phyloP scores from a whole-genome alignment of 1,140 invertebrate genomes.

The Hylaeus volcanicus region DNA sequence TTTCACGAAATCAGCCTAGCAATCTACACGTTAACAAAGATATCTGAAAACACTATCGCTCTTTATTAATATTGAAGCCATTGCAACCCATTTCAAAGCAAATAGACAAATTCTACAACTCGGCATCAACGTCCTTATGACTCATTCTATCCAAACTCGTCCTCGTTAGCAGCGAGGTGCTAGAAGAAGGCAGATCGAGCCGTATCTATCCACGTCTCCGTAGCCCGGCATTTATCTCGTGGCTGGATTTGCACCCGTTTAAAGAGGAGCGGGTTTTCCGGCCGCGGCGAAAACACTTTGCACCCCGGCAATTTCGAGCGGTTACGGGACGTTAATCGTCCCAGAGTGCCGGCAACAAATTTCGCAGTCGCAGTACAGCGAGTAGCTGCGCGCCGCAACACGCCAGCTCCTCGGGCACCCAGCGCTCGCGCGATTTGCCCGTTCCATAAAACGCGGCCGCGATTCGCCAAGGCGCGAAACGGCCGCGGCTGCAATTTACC shows the following conservation, averaged over 20 bases:
- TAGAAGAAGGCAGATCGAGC: neutral
- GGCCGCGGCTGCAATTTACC: constrained; percentile 46
- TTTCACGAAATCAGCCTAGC: too few relatives aligned
- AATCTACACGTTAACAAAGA: too few relatives aligned
- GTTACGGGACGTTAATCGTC: constrained; percentile 49
- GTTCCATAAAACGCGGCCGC: constrained; percentile 27
- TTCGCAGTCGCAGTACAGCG: constrained; percentile 37
- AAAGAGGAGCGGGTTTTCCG: constrained; percentile 49
- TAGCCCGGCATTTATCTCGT: constrained; percentile 21
- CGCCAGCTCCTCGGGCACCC: neutral
- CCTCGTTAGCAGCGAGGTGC: neutral
- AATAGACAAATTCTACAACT: neutral
- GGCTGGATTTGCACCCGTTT: constrained; percentile 39
- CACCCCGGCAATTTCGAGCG: constrained; percentile 44
- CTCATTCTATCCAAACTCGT: neutral
- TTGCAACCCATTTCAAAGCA: neutral
- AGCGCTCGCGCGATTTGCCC: neutral
- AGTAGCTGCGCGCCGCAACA: neutral
- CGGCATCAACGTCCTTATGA: neutral
- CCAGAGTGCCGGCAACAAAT: constrained; percentile 47
- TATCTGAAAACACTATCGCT: too few relatives aligned
- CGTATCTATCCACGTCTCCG: too few relatives aligned
- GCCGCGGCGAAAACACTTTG: constrained; percentile 6
- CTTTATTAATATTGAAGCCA: too few relatives aligned
- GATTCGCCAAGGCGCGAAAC: constrained; percentile 33